phyloP scores from a whole-genome alignment of 2,797 vertebrate species.

The Limosa lapponica region DNA sequence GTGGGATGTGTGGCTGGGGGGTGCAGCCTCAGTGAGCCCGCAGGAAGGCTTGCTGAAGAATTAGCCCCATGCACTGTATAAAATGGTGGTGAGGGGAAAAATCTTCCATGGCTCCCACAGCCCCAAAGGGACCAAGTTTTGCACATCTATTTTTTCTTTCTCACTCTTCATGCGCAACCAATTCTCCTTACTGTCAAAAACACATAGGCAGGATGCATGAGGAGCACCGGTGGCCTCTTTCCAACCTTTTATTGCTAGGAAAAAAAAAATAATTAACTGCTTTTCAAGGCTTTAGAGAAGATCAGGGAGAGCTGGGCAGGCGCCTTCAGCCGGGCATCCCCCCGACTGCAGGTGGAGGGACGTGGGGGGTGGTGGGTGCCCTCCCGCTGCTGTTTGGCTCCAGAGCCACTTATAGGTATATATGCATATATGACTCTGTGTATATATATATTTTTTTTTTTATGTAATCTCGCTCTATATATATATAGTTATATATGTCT shows the following conservation, averaged over 20 bases:
- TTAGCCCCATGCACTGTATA: fast-evolving
- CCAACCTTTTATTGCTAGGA: neutral
- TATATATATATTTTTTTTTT: too few species aligned
- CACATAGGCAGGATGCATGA: fast-evolving
- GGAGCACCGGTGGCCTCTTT: fast-evolving
- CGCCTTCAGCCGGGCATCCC: too few species aligned
- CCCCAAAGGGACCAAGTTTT: neutral
- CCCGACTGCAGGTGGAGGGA: neutral
- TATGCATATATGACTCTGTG: too few species aligned
- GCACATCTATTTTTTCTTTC: too few species aligned
- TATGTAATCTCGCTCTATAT: neutral
- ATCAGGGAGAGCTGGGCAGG: neutral
- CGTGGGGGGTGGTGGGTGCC: fast-evolving
- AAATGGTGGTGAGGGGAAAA: neutral
- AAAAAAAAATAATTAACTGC: too few species aligned
- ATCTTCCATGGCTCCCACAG: neutral
- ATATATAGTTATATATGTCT: neutral
- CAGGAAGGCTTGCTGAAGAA: fast-evolving
- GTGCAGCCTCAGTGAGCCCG: fast-evolving
- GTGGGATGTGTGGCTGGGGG: fast-evolving
- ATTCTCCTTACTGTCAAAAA: too few species aligned
- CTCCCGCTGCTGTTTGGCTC: fast-evolving
- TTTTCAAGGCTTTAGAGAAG: neutral
- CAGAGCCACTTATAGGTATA: neutral
- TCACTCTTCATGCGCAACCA: neutral